phyloP scores from a whole-genome alignment of 1,140 invertebrate genomes.

The Babylonia areolata region DNA sequence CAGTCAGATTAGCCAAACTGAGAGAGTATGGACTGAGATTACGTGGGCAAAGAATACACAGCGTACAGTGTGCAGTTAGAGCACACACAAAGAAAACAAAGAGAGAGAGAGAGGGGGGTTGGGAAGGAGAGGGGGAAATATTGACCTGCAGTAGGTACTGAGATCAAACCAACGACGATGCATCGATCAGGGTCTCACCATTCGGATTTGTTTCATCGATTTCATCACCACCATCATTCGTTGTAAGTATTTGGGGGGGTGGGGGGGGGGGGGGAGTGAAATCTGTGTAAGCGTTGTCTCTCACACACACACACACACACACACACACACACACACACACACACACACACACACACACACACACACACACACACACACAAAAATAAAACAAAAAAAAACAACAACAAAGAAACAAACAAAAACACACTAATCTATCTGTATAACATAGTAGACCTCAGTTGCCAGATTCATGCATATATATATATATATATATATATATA shows the following conservation, averaged over 20 bases:
- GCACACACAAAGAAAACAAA: too few relatives aligned
- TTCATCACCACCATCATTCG: neutral
- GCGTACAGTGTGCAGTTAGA: too few relatives aligned
- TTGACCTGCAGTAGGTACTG: too few relatives aligned
- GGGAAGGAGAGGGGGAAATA: too few relatives aligned
- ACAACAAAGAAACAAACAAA: neutral
- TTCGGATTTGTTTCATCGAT: neutral
- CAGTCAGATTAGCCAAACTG: too few relatives aligned
- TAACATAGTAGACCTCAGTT: too few relatives aligned
- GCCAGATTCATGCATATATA: neutral
- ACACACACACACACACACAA: conserved; percentile 3
- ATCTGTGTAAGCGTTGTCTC: too few relatives aligned
- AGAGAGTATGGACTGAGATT: too few relatives aligned
- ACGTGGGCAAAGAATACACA: too few relatives aligned
- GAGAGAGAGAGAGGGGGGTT: too few relatives aligned
- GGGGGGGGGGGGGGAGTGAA: too few relatives aligned
- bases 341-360: neutral
- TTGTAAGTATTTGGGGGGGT: neutral
- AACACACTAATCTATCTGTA: neutral
- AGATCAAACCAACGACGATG: neutral
- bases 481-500: neutral
- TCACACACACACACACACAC: neutral
- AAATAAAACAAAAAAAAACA: neutral
- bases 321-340: neutral
- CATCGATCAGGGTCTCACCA: neutral